Evolutionary conservation across 2,113 vertebrate species (phyloP), one percentile per base, ranked within the genome.

Genomic region (Harpagus bidentatus): DNA sequence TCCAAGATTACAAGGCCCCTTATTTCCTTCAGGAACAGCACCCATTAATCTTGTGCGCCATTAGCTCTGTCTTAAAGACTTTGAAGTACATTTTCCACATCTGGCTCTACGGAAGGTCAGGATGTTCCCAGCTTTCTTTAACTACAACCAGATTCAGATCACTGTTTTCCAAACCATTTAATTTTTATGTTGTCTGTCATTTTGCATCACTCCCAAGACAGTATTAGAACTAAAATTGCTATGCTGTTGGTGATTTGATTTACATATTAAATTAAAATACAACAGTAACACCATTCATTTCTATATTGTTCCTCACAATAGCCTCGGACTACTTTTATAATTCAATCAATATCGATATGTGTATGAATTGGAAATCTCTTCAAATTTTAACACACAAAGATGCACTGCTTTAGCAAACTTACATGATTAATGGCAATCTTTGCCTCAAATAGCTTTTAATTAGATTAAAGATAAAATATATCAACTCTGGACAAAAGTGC

Each of bases 61-160:
- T 89, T 86, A 84, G 52, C 13, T 84, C 50, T 82, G 23, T 91
- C 36, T 84, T 81, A 67, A 92, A 91, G 61, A 84, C 88, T 95
- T 92, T 95, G 86, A 95, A 92, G 81, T 95, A 20, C 22, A 25
- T 92, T 91, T 96, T 92, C 80, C 65, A 92, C 94, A 95, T 97
- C 88, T 94, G 92, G 82, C 43, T 79, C 36, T 67, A 61, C 53
- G 42, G 83, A 96, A 94, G 82, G 86, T 95, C 96, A 93, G 72
- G 83, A 86, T 76, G 73, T 95, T 91, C 92, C 86, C 77, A 95
- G 61, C 32, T 92, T 93, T 76, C 28, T 78, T 96, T 95, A 92
- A 97, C 40, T 88, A 74, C 52, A 86, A 94, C 52, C 88, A 95
- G 80, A 89, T 84, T 82, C 80, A 52, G 61, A 86, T 69, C 38